phyloP scores from a whole-genome alignment of 1,140 invertebrate species.

The Melipona quadrifasciata region DNA sequence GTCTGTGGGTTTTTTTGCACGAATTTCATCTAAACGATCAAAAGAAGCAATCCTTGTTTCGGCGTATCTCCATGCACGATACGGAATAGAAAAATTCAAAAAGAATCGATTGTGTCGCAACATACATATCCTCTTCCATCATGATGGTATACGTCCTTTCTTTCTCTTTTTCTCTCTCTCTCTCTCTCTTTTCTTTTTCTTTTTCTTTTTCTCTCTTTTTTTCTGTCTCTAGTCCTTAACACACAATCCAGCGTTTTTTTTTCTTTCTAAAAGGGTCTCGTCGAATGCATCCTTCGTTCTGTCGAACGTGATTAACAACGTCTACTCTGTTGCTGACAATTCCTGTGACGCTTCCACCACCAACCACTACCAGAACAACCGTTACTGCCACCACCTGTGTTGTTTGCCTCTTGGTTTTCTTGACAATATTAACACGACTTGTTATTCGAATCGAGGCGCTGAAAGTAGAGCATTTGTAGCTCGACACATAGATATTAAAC shows the following conservation, averaged over 20 bases:
- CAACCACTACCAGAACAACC: conserved; percentile 48
- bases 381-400: conserved; percentile 66
- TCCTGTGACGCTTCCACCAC: conserved; percentile 50
- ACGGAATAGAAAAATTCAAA: conserved; percentile 19
- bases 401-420: conserved; percentile 78
- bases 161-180: background rate
- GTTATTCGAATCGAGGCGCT: conserved; percentile 59
- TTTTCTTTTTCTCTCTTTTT: background rate
- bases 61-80: conserved; percentile 44
- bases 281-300: conserved; percentile 64
- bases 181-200: background rate
- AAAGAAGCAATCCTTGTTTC: conserved; percentile 12
- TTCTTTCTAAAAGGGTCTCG: conserved; percentile 44
- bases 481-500: conserved; percentile 42
- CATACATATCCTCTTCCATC: background rate
- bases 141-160: background rate
- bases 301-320: conserved; percentile 62
- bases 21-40: conserved; percentile 30
- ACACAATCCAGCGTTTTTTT: conserved; percentile 26
- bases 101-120: conserved; percentile 17
- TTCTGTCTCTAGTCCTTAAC: background rate
- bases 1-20: conserved; percentile 49
- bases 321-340: conserved; percentile 53
- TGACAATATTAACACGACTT: conserved; percentile 71
- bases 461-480: conserved; percentile 57